Evolutionary conservation across 2,113 vertebrate species (phyloP).

Genomic region (Manacus vitellinus): DNA sequence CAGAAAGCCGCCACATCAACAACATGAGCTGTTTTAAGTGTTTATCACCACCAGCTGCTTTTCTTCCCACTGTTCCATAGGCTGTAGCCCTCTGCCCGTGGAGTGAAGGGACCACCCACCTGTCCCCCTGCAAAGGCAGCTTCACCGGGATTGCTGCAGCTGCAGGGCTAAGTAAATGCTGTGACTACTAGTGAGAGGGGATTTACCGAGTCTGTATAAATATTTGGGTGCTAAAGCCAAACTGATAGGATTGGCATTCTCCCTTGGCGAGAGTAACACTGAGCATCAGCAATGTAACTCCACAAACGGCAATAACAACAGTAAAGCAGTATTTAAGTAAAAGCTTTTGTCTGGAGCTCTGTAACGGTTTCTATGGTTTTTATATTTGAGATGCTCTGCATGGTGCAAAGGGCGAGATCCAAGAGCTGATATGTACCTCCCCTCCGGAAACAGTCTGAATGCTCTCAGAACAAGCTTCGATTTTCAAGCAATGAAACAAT

Average conservation of each 20-base stretch:
- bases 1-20: background rate
- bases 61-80: background rate
- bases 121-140: background rate
- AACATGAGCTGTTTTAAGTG: background rate
- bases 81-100: background rate
- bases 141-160: background rate
- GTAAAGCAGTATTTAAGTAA: background rate
- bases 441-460: background rate
- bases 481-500: conserved; percentile 7
- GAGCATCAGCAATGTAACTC: background rate
- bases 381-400: background rate
- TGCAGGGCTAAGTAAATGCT: background rate
- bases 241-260: background rate
- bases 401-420: background rate
- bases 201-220: background rate
- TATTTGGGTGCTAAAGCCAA: background rate
- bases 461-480: background rate
- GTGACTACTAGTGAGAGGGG: background rate
- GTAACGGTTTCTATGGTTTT: background rate
- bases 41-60: background rate
- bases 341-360: background rate
- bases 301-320: background rate
- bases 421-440: rapidly evolving
- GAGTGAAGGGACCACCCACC: background rate
- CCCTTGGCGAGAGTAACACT: background rate